Percentiles rank a stretch among this genome's conserved stretches.
phyloP scores from a whole-genome alignment of 64 coral and sea anemone genomes.

The Pocillopora damicornis region DNA sequence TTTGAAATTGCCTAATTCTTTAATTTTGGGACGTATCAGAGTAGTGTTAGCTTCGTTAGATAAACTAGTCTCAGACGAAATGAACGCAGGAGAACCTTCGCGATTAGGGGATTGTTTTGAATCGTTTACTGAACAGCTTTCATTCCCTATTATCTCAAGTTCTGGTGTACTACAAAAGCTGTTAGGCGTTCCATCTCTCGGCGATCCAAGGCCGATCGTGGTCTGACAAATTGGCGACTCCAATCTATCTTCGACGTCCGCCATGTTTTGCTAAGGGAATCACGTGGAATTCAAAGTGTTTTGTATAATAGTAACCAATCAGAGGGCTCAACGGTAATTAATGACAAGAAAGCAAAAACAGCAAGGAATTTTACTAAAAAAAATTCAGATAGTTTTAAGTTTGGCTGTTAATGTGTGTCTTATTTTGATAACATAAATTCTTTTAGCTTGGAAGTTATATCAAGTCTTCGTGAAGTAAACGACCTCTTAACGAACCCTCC shows the following conservation, averaged over 20 bases:
- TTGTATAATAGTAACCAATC: slow-evolving; percentile 22
- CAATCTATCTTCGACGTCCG: slow-evolving; percentile 19
- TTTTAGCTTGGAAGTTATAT: too few relatives aligned
- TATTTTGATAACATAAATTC: too few relatives aligned
- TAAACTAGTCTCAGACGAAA: background rate
- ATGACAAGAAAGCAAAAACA: background rate
- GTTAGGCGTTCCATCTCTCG: slow-evolving; percentile 20
- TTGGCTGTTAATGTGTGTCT: background rate
- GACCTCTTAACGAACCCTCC: too few relatives aligned
- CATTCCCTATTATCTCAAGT: slow-evolving; percentile 26
- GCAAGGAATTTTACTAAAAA: background rate
- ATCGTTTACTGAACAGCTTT: background rate
- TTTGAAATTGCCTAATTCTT: slow-evolving; percentile 20
- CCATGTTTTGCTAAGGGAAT: slow-evolving; percentile 32
- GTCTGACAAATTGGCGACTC: slow-evolving; percentile 15
- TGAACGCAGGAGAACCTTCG: background rate
- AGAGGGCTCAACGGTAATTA: background rate
- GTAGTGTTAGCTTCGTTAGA: background rate
- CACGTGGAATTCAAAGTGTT: slow-evolving; percentile 44
- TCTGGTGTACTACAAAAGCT: slow-evolving; percentile 41
- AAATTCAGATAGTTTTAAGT: background rate
- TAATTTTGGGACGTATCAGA: background rate
- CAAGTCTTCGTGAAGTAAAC: too few relatives aligned
- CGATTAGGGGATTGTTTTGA: slow-evolving; percentile 6
- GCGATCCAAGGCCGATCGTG: slow-evolving; percentile 21